Evolutionary conservation across 2,888 invertebrate species (phyloP), one percentile per base, ranked within the genome.

Genomic region (Pyrrhosoma nymphula): DNA sequence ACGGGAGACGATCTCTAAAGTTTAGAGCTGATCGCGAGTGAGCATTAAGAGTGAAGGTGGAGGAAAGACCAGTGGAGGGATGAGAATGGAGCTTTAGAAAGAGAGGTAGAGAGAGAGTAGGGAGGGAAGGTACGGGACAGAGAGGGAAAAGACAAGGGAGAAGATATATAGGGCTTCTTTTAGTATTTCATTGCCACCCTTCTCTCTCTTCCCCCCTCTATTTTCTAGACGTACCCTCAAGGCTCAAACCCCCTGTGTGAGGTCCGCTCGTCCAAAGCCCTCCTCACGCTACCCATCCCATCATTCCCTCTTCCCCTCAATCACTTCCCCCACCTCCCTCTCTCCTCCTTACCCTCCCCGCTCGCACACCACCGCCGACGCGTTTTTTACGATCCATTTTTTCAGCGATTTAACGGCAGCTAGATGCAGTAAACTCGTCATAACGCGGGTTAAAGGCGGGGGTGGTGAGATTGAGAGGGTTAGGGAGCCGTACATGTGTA

Each of bases 381-480:
- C 69, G n/a, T 63, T 39, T 69, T 93, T 93, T 93, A 93, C 93
- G 93, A 75, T 93, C 93, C 93, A 93, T 75, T 93, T 93, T 93
- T 93, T 93, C 69, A 47, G 69, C 93, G 93, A 93, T 93, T 93
- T 93, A 93, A 93, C 93, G 93, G 93, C 93, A 93, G 93, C 93
- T 93, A 93, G 93, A 75, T 93, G 93, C 93, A 93, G 93, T 93
- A 93, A 93, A 93, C 93, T 93, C 93, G 93, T 93, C 93, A 75
- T 93, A 93, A 93, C 69, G 69, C n/a, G 63, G 93, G 69, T 39
- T 35, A 39, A 47, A 47, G 20, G 47, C 16, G 60, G 47, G 69
- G 69, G 93, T 26, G 47, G 23, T n/a, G 55, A 55, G 89, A 26
- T 30, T 10, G 35, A 55, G 89, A 56, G 47, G 20, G 89, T 0